These are phyloP conservation scores for Pterois miles DNA, from an alignment of 2,797 vertebrate species.

Conservation along the genomic window DNA sequence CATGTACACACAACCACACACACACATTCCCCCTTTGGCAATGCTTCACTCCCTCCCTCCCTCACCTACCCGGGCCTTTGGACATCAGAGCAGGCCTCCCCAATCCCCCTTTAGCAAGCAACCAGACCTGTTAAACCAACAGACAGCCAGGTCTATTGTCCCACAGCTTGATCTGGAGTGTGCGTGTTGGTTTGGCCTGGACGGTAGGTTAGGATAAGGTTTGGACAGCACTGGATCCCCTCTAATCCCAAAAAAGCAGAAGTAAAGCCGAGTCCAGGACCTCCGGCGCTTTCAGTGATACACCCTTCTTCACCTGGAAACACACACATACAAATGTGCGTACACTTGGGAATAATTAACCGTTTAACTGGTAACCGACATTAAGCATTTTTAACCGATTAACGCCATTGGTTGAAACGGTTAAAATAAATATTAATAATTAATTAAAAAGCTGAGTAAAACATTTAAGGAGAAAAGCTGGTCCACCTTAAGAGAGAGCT, in stretches of 20 bases:
- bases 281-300: slow-evolving; percentile 52
- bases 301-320: slow-evolving; percentile 67
- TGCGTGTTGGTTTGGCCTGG: slow-evolving; percentile 78
- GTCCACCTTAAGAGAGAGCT: no score
- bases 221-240: slow-evolving; percentile 77
- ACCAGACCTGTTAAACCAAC: slow-evolving; percentile 77
- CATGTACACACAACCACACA: slow-evolving; percentile 36
- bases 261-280: slow-evolving; percentile 61
- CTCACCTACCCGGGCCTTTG: slow-evolving; percentile 45
- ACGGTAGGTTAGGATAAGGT: slow-evolving; percentile 72
- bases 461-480: no score
- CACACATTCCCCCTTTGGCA: slow-evolving; percentile 44
- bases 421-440: no score
- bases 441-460: no score
- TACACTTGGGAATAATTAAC: no score
- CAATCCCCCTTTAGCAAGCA: slow-evolving; percentile 67
- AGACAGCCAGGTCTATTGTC: slow-evolving; percentile 73
- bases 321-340: not conserved
- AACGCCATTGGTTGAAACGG: no score
- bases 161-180: slow-evolving; percentile 68
- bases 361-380: no score
- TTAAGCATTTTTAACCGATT: no score
- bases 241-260: slow-evolving; percentile 77
- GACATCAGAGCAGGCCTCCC: slow-evolving; percentile 69
- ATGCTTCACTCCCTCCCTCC: slow-evolving; percentile 24